Evolutionary conservation across 1,140 invertebrate species (phyloP).

Genomic region (Drosophila pseudoobscura): DNA sequence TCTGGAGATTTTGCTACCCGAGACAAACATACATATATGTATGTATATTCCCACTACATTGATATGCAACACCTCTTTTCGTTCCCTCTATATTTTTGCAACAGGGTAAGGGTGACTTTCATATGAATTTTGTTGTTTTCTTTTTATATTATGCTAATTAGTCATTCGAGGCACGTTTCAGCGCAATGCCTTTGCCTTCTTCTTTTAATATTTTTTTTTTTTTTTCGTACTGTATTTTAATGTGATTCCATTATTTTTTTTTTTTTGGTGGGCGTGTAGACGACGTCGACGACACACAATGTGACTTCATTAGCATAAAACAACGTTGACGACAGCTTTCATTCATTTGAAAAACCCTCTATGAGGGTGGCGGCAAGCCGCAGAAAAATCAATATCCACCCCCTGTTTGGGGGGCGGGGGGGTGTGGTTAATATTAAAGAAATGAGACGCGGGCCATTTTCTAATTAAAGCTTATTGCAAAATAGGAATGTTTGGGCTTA

Average conservation of each 20-base stretch:
- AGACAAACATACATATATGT: background rate
- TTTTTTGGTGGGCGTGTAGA: constrained; percentile 54
- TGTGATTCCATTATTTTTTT: constrained; percentile 53
- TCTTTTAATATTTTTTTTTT: constrained; percentile 15
- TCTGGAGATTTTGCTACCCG: background rate
- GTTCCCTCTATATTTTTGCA: constrained; percentile 12
- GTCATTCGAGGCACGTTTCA: constrained; percentile 61
- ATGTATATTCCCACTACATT: constrained; percentile 5
- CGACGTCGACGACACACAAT: constrained; percentile 33
- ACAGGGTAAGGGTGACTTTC: constrained; percentile 18
- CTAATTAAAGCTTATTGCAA: constrained; percentile 37
- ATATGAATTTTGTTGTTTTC: constrained; percentile 26
- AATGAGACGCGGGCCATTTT: constrained; percentile 25
- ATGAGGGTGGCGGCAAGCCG: constrained; percentile 10
- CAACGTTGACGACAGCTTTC: constrained; percentile 52
- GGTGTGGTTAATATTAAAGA: constrained; percentile 27
- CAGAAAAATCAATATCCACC: constrained; percentile 49
- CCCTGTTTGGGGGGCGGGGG: background rate
- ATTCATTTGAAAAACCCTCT: background rate
- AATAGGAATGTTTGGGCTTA: background rate
- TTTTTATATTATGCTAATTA: constrained; percentile 55
- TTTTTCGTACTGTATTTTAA: constrained; percentile 36
- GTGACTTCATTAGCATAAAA: constrained; percentile 74
- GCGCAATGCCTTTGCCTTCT: constrained; percentile 3
- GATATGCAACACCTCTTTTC: constrained; percentile 31